Percentiles rank a stretch among this genome's conserved stretches.
These are phyloP conservation scores for Hemicrepidius hirtus DNA, from an alignment of 2,888 invertebrate genomes.

Conservation along the genomic window DNA sequence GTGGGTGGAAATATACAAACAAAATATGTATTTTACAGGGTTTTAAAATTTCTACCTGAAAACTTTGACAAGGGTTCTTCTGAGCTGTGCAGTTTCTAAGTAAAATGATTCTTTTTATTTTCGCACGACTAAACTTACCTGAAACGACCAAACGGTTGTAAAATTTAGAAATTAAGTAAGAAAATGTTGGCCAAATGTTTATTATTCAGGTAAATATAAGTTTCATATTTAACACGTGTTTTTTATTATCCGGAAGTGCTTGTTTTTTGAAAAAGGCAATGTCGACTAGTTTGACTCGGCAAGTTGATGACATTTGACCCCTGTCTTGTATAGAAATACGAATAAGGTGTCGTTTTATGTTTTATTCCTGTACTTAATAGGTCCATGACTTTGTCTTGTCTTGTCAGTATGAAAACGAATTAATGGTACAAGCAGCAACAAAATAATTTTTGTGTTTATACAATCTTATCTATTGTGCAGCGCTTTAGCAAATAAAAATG, in stretches of 20 bases:
- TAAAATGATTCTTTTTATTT: no score
- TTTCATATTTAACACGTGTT: slow-evolving; percentile 27
- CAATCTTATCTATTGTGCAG: slow-evolving; percentile 38
- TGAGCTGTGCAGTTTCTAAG: no score
- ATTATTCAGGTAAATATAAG: slow-evolving; percentile 1
- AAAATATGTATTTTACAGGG: no score
- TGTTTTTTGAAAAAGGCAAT: slow-evolving; percentile 10
- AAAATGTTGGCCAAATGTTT: not conserved
- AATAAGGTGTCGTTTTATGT: slow-evolving; percentile 28
- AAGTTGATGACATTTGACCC: slow-evolving; percentile 21
- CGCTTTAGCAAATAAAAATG: slow-evolving; percentile 46
- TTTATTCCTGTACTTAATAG: slow-evolving; percentile 22
- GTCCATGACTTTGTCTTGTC: slow-evolving; percentile 22
- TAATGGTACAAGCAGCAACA: slow-evolving; percentile 23
- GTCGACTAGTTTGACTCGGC: slow-evolving; percentile 8
- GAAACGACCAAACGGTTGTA: not conserved
- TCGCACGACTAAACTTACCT: no score
- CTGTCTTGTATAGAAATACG: not conserved
- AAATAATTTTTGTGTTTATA: slow-evolving; percentile 44
- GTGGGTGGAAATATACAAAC: no score
- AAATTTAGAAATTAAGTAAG: not conserved
- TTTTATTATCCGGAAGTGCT: slow-evolving; percentile 19
- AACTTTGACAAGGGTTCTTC: no score
- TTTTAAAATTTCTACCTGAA: no score
- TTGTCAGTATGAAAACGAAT: slow-evolving; percentile 14